Conservation (phyloP, 2,113 vertebrate genomes). For the Rhadina sibilatrix region DNA sequence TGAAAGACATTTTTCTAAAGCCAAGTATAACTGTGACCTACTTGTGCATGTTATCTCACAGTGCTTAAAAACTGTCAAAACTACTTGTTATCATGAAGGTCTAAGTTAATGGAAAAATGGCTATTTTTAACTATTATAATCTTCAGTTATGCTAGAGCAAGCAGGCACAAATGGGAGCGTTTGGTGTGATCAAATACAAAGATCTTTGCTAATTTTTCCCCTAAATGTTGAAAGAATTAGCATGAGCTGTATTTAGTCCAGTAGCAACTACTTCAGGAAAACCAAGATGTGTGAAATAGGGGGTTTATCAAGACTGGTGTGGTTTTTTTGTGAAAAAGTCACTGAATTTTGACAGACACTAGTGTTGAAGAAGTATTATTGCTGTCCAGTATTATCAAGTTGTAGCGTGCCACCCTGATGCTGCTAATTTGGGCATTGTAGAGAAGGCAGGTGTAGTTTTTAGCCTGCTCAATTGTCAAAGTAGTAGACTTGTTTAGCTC, state of each 20-base stretch:
- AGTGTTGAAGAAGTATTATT: not conserved
- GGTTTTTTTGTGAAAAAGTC: not conserved
- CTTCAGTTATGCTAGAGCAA: not conserved
- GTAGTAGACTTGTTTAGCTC: not conserved
- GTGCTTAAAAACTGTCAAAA: constrained; percentile 63
- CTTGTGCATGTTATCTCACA: constrained; percentile 63
- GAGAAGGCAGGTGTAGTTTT: not conserved
- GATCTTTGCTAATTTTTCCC: not conserved
- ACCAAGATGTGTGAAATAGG: accelerated
- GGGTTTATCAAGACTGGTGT: not conserved
- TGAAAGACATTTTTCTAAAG: constrained; percentile 62
- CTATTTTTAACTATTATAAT: constrained; percentile 37
- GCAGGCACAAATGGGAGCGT: not conserved
- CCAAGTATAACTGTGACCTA: constrained; percentile 53
- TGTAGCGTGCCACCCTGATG: not conserved
- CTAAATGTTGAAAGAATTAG: not conserved
- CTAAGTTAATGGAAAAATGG: constrained; percentile 46
- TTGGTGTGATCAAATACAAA: not conserved
- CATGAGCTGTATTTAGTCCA: not conserved
- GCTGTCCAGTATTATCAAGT: not conserved
- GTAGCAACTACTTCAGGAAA: not conserved
- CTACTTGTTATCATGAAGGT: constrained; percentile 31
- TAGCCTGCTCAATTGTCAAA: not conserved
- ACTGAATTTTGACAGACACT: not conserved
- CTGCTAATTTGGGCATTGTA: not conserved